Base-by-base conservation (phyloP, 1,140 invertebrate species). In the Galleria mellonella region DNA sequence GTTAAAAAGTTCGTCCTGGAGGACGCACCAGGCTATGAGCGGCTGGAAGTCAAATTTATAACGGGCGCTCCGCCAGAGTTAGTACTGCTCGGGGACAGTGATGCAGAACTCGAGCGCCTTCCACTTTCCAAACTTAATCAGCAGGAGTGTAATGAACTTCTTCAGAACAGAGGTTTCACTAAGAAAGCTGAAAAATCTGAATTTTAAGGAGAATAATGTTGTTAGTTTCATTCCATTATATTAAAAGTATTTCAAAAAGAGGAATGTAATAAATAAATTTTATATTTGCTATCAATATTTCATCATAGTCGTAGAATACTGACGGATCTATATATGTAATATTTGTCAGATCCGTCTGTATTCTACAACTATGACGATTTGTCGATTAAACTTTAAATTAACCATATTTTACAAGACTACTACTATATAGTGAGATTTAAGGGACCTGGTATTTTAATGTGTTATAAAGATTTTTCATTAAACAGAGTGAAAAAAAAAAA, bases 1-100 rank as follows among this genome's bases (percentile, higher is more conserved):
- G 91, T 94, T 7, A 94, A 92, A 78, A 83, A 87, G 51, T 95
- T 94, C 69, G 90, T 94, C 35, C 91, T 91, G 75, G 87, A 92
- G 55, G 93, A 94, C 66, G 67, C 94, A 12, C 92, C 92, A 7
- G 79, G 88, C 35, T 94, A 93, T 65, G 87, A 91, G 7, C 88
- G 90, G 54, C 76, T 91, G 14, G 76, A 74, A 14, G 81, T 86
- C 4, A 91, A 92, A 62, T 90, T 90, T 57, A 92, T 93, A 42
- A 87, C 82, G 40, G 92, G 92, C 32, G 92, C 91, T 38, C 69
- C 82, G 1, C 93, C 93, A 43, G 91, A 92, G 56, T 63, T 94
- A 0, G 77, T 93, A 29, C 76, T 93, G 41, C 86, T 92, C 9
- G 88, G 91, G 43, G 63, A 87, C 5, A 67, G 81, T 13, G 89